These are phyloP conservation scores for Pachycephus smyrnensis DNA, from an alignment of 2,888 invertebrate genomes.

Conservation along the genomic window DNA sequence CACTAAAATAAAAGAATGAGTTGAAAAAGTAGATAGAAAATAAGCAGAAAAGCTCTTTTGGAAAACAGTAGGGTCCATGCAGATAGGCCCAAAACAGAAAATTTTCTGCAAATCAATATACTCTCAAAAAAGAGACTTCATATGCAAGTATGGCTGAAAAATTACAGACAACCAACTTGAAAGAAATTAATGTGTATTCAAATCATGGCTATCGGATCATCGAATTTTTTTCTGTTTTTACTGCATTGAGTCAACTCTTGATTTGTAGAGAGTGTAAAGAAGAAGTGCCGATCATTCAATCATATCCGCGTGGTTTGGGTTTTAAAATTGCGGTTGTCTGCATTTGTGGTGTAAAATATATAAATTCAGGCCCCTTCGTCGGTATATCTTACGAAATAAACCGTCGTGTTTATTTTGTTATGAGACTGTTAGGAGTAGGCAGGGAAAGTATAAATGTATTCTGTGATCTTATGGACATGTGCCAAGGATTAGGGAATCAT, in stretches of 20 bases:
- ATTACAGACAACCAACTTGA: too few species aligned
- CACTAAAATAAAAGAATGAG: too few species aligned
- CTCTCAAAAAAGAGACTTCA: too few species aligned
- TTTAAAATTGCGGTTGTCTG: constrained; percentile 29
- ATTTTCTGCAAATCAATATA: too few species aligned
- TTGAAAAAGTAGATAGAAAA: too few species aligned
- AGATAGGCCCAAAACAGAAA: too few species aligned
- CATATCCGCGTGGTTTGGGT: constrained; percentile 29
- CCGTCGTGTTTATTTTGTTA: constrained; percentile 32
- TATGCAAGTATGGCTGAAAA: too few species aligned
- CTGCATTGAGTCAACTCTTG: constrained; percentile 16
- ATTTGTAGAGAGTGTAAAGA: constrained; percentile 24
- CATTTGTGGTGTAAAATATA: constrained; percentile 23
- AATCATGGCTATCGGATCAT: constrained; percentile 4
- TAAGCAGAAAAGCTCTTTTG: too few species aligned
- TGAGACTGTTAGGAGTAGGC: constrained; percentile 33
- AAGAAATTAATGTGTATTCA: too few species aligned
- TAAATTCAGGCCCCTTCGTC: constrained; percentile 28
- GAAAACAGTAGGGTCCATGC: too few species aligned
- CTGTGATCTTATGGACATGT: constrained; percentile 30
- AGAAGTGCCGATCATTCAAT: constrained; percentile 24
- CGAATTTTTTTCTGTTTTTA: constrained; percentile 18
- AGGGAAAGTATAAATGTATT: constrained; percentile 37
- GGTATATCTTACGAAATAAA: constrained; percentile 34
- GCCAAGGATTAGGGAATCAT: constrained; percentile 18